Evolutionary conservation across 2,113 vertebrate genomes (phyloP).

Genomic region (Pycnonotus jocosus): DNA sequence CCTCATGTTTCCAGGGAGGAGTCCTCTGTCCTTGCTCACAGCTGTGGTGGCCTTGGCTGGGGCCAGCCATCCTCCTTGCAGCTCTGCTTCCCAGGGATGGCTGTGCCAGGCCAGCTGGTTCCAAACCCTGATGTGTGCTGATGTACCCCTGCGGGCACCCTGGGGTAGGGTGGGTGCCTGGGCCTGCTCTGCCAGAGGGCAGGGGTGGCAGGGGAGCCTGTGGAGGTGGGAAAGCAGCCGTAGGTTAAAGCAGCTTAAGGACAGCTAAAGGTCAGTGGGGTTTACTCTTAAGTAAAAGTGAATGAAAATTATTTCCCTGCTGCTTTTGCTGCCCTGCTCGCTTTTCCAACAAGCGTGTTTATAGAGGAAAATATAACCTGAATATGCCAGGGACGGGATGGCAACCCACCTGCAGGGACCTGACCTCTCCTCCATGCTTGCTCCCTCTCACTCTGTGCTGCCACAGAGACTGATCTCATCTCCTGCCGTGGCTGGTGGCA

Average conservation of each 20-base stretch:
- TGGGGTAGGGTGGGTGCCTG: background rate
- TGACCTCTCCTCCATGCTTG: background rate
- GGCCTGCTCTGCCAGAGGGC: background rate
- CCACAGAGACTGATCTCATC: background rate
- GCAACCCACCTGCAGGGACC: background rate
- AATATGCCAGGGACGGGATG: background rate
- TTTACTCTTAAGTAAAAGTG: background rate
- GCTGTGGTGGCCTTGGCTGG: background rate
- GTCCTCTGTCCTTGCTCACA: background rate
- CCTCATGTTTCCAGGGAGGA: background rate
- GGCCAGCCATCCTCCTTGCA: background rate
- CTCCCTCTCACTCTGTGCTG: background rate
- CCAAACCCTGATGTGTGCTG: background rate
- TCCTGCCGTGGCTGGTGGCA: background rate
- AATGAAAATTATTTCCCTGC: background rate
- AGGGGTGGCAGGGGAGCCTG: background rate
- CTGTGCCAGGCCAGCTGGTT: background rate
- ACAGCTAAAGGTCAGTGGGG: background rate
- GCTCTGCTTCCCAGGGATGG: background rate
- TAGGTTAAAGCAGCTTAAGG: background rate
- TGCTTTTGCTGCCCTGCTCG: background rate
- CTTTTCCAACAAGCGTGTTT: background rate
- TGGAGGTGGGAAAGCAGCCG: rapidly evolving
- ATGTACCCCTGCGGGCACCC: rapidly evolving
- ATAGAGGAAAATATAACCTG: background rate